Evolutionary conservation across 2,888 invertebrate genomes (phyloP).

Genomic region (Ernsta delagoae): DNA sequence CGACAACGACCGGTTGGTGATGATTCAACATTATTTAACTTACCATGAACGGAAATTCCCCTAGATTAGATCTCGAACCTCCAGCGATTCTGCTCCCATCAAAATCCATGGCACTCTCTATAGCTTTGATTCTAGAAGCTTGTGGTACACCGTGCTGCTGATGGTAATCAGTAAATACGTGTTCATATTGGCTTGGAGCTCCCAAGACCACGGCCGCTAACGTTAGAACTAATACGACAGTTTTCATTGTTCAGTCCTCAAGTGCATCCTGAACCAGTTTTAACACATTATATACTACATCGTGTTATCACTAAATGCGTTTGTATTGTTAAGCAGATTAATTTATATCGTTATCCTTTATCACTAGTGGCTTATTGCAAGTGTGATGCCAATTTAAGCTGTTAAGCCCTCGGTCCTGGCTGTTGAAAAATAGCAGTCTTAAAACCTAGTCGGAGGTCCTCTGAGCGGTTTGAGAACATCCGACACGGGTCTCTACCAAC

Average conservation of each 20-base stretch:
- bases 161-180: neutral
- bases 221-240: neutral
- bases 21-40: neutral
- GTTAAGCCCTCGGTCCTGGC: too few species aligned
- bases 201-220: neutral
- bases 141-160: neutral
- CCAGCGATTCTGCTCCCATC: neutral
- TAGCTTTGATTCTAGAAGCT: neutral
- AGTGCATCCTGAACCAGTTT: neutral
- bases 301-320: neutral
- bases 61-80: neutral
- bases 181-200: neutral
- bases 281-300: neutral
- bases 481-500: too few species aligned
- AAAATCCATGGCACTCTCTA: neutral
- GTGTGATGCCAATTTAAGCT: too few species aligned
- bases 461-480: too few species aligned
- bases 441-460: too few species aligned
- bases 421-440: too few species aligned
- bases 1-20: too few species aligned
- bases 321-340: neutral
- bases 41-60: neutral
- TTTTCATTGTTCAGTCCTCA: neutral
- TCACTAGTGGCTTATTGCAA: neutral
- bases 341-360: neutral